These are phyloP conservation scores for Eupithecia subfuscata DNA, from an alignment of 2,888 invertebrate genomes.

Conservation along the genomic window DNA sequence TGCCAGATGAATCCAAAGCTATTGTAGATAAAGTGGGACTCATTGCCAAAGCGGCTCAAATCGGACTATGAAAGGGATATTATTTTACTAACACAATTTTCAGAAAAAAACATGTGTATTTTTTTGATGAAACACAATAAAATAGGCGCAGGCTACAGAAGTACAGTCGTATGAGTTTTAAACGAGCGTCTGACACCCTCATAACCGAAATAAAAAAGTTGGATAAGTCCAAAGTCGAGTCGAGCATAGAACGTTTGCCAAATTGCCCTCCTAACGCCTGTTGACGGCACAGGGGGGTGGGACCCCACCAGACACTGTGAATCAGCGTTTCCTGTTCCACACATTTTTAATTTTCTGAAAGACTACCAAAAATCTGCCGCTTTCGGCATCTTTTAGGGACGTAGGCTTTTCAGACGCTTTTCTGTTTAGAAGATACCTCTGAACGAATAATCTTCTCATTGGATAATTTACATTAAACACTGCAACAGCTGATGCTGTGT, in stretches of 20 bases:
- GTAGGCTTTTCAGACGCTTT: too few relatives aligned
- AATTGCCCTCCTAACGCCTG: slow-evolving; percentile 45
- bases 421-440: too few relatives aligned
- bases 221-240: slow-evolving; percentile 33
- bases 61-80: neutral
- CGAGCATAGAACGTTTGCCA: slow-evolving; percentile 40
- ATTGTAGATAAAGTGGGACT: neutral
- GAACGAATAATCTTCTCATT: too few relatives aligned
- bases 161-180: slow-evolving; percentile 19
- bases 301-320: neutral
- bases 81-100: neutral
- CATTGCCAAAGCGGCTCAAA: neutral
- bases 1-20: too few relatives aligned
- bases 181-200: slow-evolving; percentile 26
- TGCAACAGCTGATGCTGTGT: too few relatives aligned
- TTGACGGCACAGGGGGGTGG: slow-evolving; percentile 34
- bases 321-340: neutral
- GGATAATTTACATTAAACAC: too few relatives aligned
- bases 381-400: too few relatives aligned
- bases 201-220: slow-evolving; percentile 34
- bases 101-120: neutral
- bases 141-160: neutral
- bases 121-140: neutral
- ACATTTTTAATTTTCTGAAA: neutral
- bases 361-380: too few relatives aligned